These are phyloP conservation scores for Caerostris darwini DNA, from an alignment of 1,140 invertebrate species.

Conservation along the genomic window DNA sequence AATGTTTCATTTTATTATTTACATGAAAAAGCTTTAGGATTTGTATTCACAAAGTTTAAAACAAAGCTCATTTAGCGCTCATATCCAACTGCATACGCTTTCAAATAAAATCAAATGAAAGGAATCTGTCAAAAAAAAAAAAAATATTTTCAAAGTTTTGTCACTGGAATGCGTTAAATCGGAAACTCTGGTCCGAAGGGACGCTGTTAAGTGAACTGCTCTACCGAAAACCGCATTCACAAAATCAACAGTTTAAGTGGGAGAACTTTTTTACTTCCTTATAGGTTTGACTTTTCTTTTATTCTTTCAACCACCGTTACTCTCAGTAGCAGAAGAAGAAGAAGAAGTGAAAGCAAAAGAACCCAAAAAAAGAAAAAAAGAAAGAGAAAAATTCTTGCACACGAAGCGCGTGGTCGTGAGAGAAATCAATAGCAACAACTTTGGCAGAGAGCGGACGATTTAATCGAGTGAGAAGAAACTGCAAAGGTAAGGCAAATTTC, in stretches of 20 bases:
- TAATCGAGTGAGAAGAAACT: conserved; percentile 37
- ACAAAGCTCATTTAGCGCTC: neutral
- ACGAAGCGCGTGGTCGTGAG: neutral
- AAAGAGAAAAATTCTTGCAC: neutral
- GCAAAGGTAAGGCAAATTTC: conserved; percentile 54
- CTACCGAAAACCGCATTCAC: conserved; percentile 13
- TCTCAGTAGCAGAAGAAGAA: neutral
- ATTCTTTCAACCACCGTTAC: neutral
- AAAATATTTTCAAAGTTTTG: conserved; percentile 1
- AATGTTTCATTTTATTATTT: no score
- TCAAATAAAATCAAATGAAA: conserved; percentile 4
- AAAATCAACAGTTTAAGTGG: conserved; percentile 31
- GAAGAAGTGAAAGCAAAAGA: no score
- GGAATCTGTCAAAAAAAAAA: neutral
- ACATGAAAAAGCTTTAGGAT: no score
- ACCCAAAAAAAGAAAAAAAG: neutral
- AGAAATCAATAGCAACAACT: conserved; percentile 37
- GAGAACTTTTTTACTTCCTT: neutral
- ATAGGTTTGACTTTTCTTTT: conserved; percentile 32
- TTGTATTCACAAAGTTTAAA: no score
- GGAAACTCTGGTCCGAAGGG: neutral
- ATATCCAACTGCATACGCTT: neutral
- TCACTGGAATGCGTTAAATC: neutral
- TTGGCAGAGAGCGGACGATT: conserved; percentile 32
- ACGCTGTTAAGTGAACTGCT: conserved; percentile 4